Evolutionary conservation across 2,113 vertebrate genomes (phyloP).

Genomic region (Melanostigma gelatinosum): DNA sequence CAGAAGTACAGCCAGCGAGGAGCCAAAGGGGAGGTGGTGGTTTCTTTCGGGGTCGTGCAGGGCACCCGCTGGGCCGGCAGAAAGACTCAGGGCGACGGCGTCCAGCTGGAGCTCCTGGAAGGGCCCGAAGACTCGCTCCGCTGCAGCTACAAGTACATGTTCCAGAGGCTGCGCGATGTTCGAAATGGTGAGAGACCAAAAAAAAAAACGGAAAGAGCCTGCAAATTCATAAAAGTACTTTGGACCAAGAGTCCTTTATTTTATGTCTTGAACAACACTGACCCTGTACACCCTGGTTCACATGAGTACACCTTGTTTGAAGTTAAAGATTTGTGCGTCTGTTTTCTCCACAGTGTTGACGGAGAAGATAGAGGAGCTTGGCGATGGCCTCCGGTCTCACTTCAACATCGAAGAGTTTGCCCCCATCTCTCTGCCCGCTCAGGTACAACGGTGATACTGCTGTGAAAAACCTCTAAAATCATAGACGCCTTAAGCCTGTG

Average conservation of each 20-base stretch:
- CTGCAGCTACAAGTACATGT: constrained; percentile 91
- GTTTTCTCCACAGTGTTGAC: constrained; percentile 79
- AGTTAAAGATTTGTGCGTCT: neutral
- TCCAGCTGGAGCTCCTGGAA: constrained; percentile 75
- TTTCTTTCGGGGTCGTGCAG: constrained; percentile 81
- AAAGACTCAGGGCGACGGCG: constrained; percentile 61
- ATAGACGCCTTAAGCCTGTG: neutral
- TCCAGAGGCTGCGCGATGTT: constrained; percentile 88
- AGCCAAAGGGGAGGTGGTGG: constrained; percentile 89
- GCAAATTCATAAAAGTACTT: neutral
- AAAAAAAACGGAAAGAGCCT: constrained; percentile 30
- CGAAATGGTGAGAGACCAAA: constrained; percentile 80
- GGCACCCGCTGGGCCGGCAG: constrained; percentile 84
- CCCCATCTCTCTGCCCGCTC: constrained; percentile 82
- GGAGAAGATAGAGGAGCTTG: constrained; percentile 89
- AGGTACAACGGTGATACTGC: constrained; percentile 79
- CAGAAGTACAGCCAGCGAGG: constrained; percentile 88
- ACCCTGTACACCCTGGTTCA: neutral
- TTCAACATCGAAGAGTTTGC: constrained; percentile 89
- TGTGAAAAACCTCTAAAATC: neutral
- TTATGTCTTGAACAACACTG: neutral
- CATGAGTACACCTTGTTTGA: neutral
- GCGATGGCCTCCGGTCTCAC: constrained; percentile 81
- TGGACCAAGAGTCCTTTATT: neutral
- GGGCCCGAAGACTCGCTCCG: constrained; percentile 72